These are phyloP conservation scores for Gisinianus flammeolus DNA, from an alignment of 2,888 invertebrate species.

Conservation along the genomic window DNA sequence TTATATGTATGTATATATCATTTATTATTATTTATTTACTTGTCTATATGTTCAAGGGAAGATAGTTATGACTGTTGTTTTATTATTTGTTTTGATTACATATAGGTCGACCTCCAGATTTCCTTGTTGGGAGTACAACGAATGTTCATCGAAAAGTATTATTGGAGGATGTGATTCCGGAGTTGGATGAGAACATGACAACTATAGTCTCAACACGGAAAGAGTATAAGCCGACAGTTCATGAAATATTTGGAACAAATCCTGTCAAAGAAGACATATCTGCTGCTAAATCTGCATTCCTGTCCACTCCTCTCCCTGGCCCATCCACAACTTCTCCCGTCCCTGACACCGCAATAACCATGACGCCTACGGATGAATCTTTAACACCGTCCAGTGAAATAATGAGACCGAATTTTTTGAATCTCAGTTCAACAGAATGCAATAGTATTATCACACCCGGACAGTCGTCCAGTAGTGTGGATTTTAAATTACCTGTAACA, in stretches of 20 bases:
- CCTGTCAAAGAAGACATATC: not conserved
- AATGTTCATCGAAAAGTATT: slow-evolving; percentile 54
- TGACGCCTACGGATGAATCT: not conserved
- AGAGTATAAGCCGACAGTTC: slow-evolving; percentile 56
- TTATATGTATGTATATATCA: no score
- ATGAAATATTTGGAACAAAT: slow-evolving; percentile 54
- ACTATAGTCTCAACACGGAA: slow-evolving; percentile 55
- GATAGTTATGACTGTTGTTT: no score
- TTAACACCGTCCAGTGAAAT: not conserved
- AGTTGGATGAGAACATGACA: slow-evolving; percentile 58
- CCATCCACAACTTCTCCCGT: not conserved
- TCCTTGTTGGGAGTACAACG: slow-evolving; percentile 49
- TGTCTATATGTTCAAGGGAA: no score
- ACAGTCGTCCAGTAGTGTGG: not conserved
- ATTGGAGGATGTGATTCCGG: slow-evolving; percentile 55
- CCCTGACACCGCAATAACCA: not conserved
- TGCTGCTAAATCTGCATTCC: not conserved
- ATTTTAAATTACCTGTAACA: not conserved
- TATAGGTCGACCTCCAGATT: slow-evolving; percentile 34
- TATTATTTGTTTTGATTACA: not conserved
- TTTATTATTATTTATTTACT: no score
- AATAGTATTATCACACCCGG: slow-evolving; percentile 7
- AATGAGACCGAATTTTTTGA: not conserved
- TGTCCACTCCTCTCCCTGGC: not conserved
- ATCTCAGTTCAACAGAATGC: not conserved